These are phyloP conservation scores for Agrochola litura DNA, from an alignment of 2,888 invertebrate genomes.

Conservation along the genomic window DNA sequence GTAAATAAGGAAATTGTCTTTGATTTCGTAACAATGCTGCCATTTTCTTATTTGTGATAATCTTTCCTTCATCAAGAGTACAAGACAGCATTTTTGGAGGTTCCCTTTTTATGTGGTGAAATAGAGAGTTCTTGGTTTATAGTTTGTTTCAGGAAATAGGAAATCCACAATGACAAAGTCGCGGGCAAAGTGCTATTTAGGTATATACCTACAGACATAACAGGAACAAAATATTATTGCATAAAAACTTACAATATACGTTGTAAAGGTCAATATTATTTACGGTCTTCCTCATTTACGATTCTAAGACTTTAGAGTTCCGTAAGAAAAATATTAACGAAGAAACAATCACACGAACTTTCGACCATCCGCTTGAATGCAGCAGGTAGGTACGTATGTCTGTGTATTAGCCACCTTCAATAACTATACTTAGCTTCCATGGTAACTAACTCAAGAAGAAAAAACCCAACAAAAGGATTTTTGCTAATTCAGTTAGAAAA, in stretches of 20 bases:
- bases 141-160: not conserved
- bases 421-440: not conserved
- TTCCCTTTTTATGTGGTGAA: not conserved
- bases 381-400: not conserved
- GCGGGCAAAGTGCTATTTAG: not conserved
- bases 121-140: not conserved
- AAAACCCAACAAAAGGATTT: not conserved
- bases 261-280: slow-evolving; percentile 8
- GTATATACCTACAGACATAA: not conserved
- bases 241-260: slow-evolving; percentile 10
- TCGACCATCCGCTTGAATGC: not conserved
- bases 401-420: not conserved
- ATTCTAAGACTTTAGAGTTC: not conserved
- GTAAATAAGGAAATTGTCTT: too few species aligned
- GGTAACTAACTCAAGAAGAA: not conserved
- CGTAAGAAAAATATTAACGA: not conserved
- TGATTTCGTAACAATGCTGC: too few species aligned
- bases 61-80: not conserved
- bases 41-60: not conserved
- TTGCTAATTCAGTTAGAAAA: not conserved
- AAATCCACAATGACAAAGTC: not conserved
- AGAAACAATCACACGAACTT: not conserved
- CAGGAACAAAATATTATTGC: not conserved
- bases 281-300: not conserved
- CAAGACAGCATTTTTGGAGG: not conserved